A percentile compares a stretch with the other conserved stretches of the same genome.
Evolutionary conservation across 2,797 vertebrate genomes (phyloP).

Genomic region (Pogoniulus pusillus): DNA sequence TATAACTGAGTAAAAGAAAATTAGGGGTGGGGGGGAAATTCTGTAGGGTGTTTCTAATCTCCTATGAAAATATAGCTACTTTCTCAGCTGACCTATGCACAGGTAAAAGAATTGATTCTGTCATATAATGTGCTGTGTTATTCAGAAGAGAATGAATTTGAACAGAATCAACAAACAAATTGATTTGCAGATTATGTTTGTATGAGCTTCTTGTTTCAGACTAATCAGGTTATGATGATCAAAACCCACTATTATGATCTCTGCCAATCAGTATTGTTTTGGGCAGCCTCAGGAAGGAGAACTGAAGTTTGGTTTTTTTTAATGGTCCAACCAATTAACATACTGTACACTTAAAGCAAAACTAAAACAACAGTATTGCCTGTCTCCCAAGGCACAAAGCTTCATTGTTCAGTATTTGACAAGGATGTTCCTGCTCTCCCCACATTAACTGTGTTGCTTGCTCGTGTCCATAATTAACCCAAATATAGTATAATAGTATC

Average conservation of each 20-base stretch:
- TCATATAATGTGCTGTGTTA: neutral
- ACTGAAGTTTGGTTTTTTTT: neutral
- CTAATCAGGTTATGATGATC: neutral
- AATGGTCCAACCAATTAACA: neutral
- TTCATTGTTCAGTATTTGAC: neutral
- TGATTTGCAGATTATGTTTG: neutral
- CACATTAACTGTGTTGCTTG: neutral
- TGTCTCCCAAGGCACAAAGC: neutral
- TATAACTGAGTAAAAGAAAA: neutral
- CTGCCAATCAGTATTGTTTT: neutral
- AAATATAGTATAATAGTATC: neutral
- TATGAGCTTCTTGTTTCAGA: neutral
- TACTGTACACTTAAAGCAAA: neutral
- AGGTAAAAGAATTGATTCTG: neutral
- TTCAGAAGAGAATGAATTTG: neutral
- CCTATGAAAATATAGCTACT: neutral
- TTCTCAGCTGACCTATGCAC: neutral
- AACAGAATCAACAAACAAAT: constrained; percentile 14
- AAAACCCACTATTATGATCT: neutral
- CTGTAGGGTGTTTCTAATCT: neutral
- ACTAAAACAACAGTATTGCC: neutral
- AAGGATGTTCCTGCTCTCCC: neutral
- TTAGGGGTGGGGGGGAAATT: neutral
- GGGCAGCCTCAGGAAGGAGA: neutral
- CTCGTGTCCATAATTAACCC: neutral